Evolutionary conservation across 2,113 vertebrate genomes (phyloP), one percentile per base, ranked within the genome.

Genomic region (Australoheros scitulus): DNA sequence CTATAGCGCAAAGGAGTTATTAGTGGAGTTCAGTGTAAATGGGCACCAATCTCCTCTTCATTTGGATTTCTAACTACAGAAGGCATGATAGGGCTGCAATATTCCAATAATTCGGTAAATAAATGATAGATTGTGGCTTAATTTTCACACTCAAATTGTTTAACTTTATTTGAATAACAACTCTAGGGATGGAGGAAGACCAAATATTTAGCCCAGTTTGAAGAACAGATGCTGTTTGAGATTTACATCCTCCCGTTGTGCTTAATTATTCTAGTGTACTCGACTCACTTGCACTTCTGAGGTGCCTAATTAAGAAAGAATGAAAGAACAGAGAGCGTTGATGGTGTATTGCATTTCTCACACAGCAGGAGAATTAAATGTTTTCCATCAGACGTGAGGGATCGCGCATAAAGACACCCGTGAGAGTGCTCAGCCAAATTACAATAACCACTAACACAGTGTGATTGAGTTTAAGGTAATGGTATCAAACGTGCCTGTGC

Each of bases 351-450:
- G 77, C 61, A 84, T 90, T 88, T 75, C 82, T 91, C 81, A 79
- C 90, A 26, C 90, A 89, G 89, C 88, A 41, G 82, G 90, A 89
- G 87, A 84, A 87, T 90, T 77, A 83, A 91, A 88, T 88, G 91
- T 89, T 91, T 90, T 91, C 86, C 78, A 93, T 89, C 85, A 85
- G 87, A 86, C 86, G 80, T 83, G 77, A 87, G 87, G 85, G 86
- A 82, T 43, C 32, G 79, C 58, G 61, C 77, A 83, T 89, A 86
- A 92, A 91, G 82, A 92, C 50, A 41, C 90, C 83, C 50, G 1
- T 2, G 77, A 79, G 90, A 84, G 84, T 3, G 43, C 79, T 90
- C 43, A 65, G 81, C 81, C 41, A 84, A 85, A 90, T 86, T 78
- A 91, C 61, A 85, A 82, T 68, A 84, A 91, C 64, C 61, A 80